Evolutionary conservation across 2,113 vertebrate species (phyloP), one percentile per base, ranked within the genome.

Genomic region (Ctenodactylus gundi): DNA sequence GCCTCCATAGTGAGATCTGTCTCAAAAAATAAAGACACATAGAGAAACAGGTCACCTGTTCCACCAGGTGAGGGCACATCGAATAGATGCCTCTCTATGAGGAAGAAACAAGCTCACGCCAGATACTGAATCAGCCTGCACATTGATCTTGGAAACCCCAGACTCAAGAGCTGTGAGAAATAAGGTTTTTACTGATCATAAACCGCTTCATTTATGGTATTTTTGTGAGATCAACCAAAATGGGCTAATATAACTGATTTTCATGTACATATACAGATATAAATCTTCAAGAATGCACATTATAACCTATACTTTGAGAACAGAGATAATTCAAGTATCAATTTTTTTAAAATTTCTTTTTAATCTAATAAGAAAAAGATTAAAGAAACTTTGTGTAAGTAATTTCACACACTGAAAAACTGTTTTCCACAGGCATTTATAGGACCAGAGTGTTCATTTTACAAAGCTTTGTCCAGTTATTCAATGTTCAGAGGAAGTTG

Each of bases 41-140:
- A n/a, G n/a, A n/a, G n/a, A n/a, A n/a, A n/a, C 41, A 31, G 7
- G 4, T 11, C 0, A 23, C 3, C 14, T 15, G 34, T 21, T 8
- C 13, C 7, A 60, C 7, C 15, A 60, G 27, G 15, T 34, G 3
- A 58, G 2, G 6, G 65, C 29, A 27, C 18, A 58, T 6, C 27
- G 31, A 58, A 15, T 39, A 51, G 5, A 29, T 34, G 7, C 25
- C 7, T 4, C 0, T 7, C 9, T 1, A n/a, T 6, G 1, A 44
- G 14, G 2, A 65, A 29, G 4, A 27, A 89, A 3, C 25, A 31
- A 2, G 6, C 14, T 1, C 15, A 31, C 4, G 29, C 13, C 21
- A 0, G 29, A 15, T 11, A 14, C 31, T 14, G 3, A 55, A 6
- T 85, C 12, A 44, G 7, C 11, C 4, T 29, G 11, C 41, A 68